Evolutionary conservation across 2,888 invertebrate genomes (phyloP), one percentile per base, ranked within the genome.

Genomic region (Rhagonycha fulva): DNA sequence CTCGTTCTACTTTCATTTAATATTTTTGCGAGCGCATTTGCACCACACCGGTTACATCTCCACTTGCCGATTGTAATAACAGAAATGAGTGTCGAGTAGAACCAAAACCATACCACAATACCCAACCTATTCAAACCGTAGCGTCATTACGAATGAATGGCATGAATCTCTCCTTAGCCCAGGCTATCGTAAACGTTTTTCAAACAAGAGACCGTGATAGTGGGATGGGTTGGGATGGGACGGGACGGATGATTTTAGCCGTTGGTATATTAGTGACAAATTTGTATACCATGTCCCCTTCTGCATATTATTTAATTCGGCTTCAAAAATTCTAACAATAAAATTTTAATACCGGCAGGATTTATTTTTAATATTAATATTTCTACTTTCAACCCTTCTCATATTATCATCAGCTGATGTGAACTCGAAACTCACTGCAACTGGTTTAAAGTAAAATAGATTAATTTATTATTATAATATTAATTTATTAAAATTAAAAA

Each of bases 181-280:
- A 32, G 19, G 30, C 12, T 4, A n/a, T 47, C 26, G 28, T 19
- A 47, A 67, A 24, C 14, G 60, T 47, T 67, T 70, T 70, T 70
- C 70, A 66, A 70, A 74, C 66, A 68, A 63, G 66, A 76, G 24
- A 63, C 23, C 19, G 70, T 73, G 76, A 76, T 76, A 76, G 76
- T 76, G 76, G 76, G 76, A 76, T 70, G 26, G 26, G 47, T 72
- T 76, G 76, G 76, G 76, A 76, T 70, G 26, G 26, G 47, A 47
- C 7, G 47, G 19, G 19, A n/a, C 7, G 26, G 72, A 63, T 72
- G 60, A 63, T 76, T 71, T 75, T 75, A 73, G 76, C 76, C 76
- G 76, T 73, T 73, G 69, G 72, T 28, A 68, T 60, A 70, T 32
- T 71, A 69, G 76, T 76, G 76, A 76, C 76, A 76, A 76, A 76